Evolutionary conservation across 1,140 invertebrate species (phyloP).

Genomic region (Drosophila nebulosa): DNA sequence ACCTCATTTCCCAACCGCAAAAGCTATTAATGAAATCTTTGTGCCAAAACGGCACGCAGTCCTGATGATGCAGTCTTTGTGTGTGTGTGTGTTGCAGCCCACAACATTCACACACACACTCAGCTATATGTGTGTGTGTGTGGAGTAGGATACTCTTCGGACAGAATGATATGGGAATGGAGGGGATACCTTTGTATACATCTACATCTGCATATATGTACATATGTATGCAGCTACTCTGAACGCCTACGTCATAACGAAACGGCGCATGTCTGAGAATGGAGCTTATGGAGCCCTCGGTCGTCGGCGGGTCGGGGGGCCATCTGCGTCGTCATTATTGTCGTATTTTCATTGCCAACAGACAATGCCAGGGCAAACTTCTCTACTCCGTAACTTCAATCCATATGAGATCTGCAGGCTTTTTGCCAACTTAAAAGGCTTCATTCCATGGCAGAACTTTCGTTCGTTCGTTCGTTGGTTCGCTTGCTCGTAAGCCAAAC

Average conservation of each 20-base stretch:
- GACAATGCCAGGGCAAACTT: slow-evolving; percentile 75
- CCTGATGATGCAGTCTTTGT: background rate
- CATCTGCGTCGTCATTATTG: slow-evolving; percentile 43
- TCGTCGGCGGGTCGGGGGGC: background rate
- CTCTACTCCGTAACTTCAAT: slow-evolving; percentile 16
- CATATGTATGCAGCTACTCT: background rate
- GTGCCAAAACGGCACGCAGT: slow-evolving; percentile 57
- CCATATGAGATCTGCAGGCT: slow-evolving; percentile 44
- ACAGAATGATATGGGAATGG: background rate
- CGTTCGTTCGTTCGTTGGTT: slow-evolving; percentile 30
- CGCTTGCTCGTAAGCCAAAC: slow-evolving; percentile 53
- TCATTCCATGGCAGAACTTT: slow-evolving; percentile 45
- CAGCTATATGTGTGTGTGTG: background rate
- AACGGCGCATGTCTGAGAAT: slow-evolving; percentile 56
- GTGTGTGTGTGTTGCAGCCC: background rate
- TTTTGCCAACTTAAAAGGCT: slow-evolving; percentile 70
- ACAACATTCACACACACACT: background rate
- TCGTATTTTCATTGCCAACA: slow-evolving; percentile 77
- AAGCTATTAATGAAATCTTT: slow-evolving; percentile 72
- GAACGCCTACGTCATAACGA: slow-evolving; percentile 27
- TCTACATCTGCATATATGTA: background rate
- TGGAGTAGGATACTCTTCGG: background rate
- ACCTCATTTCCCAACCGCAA: slow-evolving; percentile 34
- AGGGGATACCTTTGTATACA: background rate
- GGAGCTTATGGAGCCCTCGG: background rate